Evolutionary conservation across 2,113 vertebrate species (phyloP), one percentile per base, ranked within the genome.

Genomic region (Larimichthys polyactis): DNA sequence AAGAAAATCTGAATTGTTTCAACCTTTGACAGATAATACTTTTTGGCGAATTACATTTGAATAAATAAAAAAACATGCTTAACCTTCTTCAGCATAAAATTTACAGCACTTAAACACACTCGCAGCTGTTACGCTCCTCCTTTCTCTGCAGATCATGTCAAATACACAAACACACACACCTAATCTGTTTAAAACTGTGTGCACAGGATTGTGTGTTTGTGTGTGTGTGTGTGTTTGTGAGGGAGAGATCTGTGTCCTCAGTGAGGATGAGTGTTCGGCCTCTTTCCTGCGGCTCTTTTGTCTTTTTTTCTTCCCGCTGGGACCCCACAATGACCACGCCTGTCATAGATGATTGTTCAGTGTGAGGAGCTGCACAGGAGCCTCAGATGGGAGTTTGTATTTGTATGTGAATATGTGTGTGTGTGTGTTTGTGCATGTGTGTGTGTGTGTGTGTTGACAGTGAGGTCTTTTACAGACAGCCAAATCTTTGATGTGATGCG

Each of bases 401-500:
- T 14, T 81, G 49, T 14, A 14, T 46, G 44, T 14, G 44, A 4
- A 14, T 11, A 4, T 46, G 49, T n/a, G 71, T 84, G 54, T 82
- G 22, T 67, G 54, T 79, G 51, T 71, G 55, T 78, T 49, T 82
- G 22, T 67, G 54, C 76, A 40, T 71, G 60, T 78, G 48, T 32
- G 71, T 73, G 51, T 62, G 67, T 64, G 48, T 81, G 67, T 71
- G 55, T 85, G 71, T 74, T 48, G 49, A 69, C 46, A 66, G 49
- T 64, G 40, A 22, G 51, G 49, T 81, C 49, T 81, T 83, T 82
- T 59, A 70, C 75, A 75, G 67, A 75, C 27, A 36, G 74, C 81
- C 83, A 89, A 90, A 80, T 78, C 80, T 94, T 93, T 92, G 88
- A 92, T 90, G 88, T 90, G 81, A 86, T 88, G 74, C 36, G 60